Base-by-base conservation (phyloP, 2,888 invertebrate species). In the Cataglyphis cursor region DNA sequence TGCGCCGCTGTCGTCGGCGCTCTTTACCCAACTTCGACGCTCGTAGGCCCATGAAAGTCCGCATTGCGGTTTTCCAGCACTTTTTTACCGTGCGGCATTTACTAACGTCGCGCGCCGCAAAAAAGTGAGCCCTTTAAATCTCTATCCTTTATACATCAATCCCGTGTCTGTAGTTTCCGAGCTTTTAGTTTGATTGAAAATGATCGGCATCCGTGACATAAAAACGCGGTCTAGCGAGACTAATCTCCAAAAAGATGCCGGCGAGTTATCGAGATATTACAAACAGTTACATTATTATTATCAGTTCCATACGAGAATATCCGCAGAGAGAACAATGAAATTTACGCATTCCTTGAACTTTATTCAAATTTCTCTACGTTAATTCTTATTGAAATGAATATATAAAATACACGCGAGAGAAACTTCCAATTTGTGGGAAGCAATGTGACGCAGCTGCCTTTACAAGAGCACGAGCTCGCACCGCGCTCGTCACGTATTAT, bases 61-160 rank as follows among this genome's bases (percentile, higher is more conserved):
- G 92, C 92, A 92, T 90, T 92, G 92, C 91, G 92, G 92, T 92
- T 89, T 91, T 91, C 78, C 78, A 59, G 4, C 44, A 44, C 59
- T 80, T 80, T 80, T 72, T 72, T 72, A 78, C 70, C 70, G 44
- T 59, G 21, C 78, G 51, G 57, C 78, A 72, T 48, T 59, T 59
- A 70, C 78, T 48, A 59, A 80, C 72, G 78, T 72, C 78, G 70
- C 70, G 10, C 44, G 31, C n/a, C 70, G 44, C 59, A 80, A 72
- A 80, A 78, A 80, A 72, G 59, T 72, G 59, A 80, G 15, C 78
- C 72, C 72, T 72, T 72, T 72, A 80, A 80, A 80, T 80, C 78
- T 72, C 78, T 48, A 48, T 72, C 35, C 72, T 72, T 61, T 72
- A 44, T 59, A 44, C 70, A 48, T 80, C 72, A 31, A 59, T 48